These are phyloP conservation scores for Aphidius ervi DNA, from an alignment of 1,140 invertebrate species.

Conservation along the genomic window DNA sequence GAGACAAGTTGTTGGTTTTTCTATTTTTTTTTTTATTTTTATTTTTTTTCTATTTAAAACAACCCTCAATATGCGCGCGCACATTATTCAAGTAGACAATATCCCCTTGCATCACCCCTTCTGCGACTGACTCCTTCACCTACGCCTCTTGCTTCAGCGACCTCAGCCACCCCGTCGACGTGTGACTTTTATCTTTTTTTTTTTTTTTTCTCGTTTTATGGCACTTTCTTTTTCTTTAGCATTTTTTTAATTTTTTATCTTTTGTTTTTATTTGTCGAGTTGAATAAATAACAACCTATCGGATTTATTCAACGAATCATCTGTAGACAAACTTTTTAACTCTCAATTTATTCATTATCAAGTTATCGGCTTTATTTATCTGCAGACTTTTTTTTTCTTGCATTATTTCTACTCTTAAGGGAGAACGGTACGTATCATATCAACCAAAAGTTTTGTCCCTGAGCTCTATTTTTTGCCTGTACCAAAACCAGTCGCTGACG, in stretches of 20 bases:
- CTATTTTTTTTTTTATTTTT: slow-evolving; percentile 29
- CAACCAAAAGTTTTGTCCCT: too few species aligned
- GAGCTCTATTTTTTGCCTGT: too few species aligned
- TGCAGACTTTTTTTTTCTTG: too few species aligned
- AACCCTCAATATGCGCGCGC: slow-evolving; percentile 24
- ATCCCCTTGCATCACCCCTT: slow-evolving; percentile 11
- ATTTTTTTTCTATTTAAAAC: slow-evolving; percentile 41
- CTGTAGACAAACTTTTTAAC: too few species aligned
- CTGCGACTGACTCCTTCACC: slow-evolving; percentile 20
- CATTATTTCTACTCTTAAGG: too few species aligned
- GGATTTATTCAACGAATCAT: too few species aligned
- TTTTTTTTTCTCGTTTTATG: slow-evolving; percentile 33
- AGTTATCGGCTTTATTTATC: too few species aligned
- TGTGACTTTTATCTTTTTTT: background rate
- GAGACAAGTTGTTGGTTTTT: slow-evolving; percentile 31
- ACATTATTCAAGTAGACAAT: slow-evolving; percentile 17
- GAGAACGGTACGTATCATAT: too few species aligned
- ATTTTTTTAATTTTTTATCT: slow-evolving; percentile 33
- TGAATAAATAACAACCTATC: background rate
- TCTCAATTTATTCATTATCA: too few species aligned
- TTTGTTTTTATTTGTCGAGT: too few species aligned
- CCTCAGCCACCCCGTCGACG: slow-evolving; percentile 12
- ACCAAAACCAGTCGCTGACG: too few species aligned
- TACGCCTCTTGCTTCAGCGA: slow-evolving; percentile 17
- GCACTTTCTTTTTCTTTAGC: slow-evolving; percentile 21